These are phyloP conservation scores for Calycopis cecrops DNA, from an alignment of 1,140 invertebrate species.

Conservation along the genomic window DNA sequence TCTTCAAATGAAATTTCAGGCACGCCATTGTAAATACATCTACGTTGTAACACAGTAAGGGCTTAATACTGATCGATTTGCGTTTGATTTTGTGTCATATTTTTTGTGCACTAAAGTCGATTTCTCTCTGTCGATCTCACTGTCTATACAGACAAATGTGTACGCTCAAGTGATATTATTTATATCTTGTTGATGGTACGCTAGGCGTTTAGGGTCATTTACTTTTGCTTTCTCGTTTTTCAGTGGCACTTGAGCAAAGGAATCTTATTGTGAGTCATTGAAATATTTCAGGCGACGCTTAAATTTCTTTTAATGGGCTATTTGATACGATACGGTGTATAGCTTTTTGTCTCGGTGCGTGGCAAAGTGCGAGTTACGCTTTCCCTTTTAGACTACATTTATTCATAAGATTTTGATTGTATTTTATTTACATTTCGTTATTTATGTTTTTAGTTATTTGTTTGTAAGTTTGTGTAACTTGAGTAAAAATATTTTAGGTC, in stretches of 20 bases:
- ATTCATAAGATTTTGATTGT: background rate
- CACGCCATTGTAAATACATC: conserved; percentile 51
- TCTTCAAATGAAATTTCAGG: conserved; percentile 45
- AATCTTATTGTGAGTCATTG: conserved; percentile 31
- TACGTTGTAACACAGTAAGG: conserved; percentile 14
- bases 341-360: conserved; percentile 20
- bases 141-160: conserved; percentile 35
- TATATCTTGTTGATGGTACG: conserved; percentile 51
- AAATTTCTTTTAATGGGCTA: conserved; percentile 28
- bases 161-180: conserved; percentile 55
- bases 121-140: background rate
- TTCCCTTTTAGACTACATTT: conserved; percentile 2
- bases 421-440: background rate
- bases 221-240: conserved; percentile 48
- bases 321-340: conserved; percentile 16
- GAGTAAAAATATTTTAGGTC: no score
- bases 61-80: background rate
- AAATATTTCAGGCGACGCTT: conserved; percentile 26
- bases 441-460: background rate
- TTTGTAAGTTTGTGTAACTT: no score
- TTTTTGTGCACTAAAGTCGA: background rate
- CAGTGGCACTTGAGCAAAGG: conserved; percentile 35
- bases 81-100: background rate
- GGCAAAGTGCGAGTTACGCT: conserved; percentile 7
- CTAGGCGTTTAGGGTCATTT: conserved; percentile 62